Percentiles rank a stretch among this genome's conserved stretches.
Evolutionary conservation across 2,797 vertebrate species (phyloP).

Genomic region (Fratercula arctica): DNA sequence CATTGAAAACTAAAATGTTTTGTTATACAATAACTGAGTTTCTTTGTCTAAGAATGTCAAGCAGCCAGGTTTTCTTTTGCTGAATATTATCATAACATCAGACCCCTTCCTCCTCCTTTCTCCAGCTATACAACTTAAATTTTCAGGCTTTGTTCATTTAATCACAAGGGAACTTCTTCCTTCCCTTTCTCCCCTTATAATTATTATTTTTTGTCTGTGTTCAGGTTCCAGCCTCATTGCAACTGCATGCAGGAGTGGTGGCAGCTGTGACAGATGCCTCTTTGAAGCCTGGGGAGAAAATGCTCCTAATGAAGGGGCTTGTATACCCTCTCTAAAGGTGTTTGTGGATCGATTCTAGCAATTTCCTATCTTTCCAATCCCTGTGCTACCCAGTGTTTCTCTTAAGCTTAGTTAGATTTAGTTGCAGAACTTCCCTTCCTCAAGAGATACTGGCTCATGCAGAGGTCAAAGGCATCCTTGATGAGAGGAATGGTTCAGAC

Average conservation of each 20-base stretch:
- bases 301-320: conserved; percentile 10
- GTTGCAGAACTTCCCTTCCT: background rate
- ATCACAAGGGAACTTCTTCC: background rate
- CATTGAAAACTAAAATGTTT: background rate
- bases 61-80: background rate
- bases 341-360: background rate
- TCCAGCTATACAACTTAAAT: background rate
- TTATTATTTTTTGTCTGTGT: conserved; percentile 16
- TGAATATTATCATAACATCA: background rate
- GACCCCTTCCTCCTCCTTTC: background rate
- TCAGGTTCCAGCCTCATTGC: background rate
- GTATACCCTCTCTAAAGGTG: background rate
- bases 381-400: background rate
- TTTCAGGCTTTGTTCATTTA: conserved; percentile 25
- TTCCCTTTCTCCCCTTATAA: background rate
- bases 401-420: background rate
- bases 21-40: background rate
- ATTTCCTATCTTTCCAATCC: background rate
- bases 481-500: background rate
- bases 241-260: background rate
- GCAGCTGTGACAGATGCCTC: conserved; percentile 4
- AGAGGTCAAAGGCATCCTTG: conserved; percentile 14
- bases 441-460: background rate
- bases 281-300: conserved; percentile 30
- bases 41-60: background rate